A percentile compares a stretch with the other conserved stretches of the same genome.
Conservation (phyloP, 2,888 invertebrate genomes). For the Cryptocephalus moraei region DNA sequence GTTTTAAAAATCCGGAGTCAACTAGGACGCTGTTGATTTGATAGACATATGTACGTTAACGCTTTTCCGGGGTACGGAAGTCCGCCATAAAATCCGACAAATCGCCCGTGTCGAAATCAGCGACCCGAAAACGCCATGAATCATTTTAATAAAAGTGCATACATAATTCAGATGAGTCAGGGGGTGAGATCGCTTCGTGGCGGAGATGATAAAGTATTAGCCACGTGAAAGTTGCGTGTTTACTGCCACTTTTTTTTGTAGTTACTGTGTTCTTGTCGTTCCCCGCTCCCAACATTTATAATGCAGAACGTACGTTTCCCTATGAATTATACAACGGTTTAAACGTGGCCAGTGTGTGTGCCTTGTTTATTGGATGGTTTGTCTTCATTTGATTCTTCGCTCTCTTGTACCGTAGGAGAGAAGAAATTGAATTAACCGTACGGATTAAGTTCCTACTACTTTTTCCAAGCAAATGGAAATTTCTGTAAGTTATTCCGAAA, state of each 20-base stretch:
- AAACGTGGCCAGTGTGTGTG: conserved; percentile 1
- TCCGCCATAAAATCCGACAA: no score
- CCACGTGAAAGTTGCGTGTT: conserved; percentile 9
- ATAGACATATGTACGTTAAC: no score
- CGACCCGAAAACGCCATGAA: conserved; percentile 1
- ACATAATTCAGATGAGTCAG: conserved; percentile 13
- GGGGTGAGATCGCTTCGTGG: conserved; percentile 4
- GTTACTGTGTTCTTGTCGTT: no score
- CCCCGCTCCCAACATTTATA: conserved; percentile 3
- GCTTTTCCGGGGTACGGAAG: no score
- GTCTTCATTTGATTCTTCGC: conserved; percentile 11
- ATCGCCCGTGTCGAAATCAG: no score
- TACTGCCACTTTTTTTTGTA: conserved; percentile 7
- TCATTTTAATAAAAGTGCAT: conserved; percentile 10
- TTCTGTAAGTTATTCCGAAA: no score
- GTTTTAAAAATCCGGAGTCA: no score
- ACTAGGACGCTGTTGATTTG: no score
- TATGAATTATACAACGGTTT: conserved; percentile 9
- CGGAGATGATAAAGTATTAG: conserved; percentile 6
- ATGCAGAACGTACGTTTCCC: conserved; percentile 7
- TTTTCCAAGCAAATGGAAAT: no score
- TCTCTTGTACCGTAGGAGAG: no score
- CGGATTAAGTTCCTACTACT: no score
- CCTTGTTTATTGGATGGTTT: conserved; percentile 7
- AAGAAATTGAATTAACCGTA: no score